A percentile compares a stretch with the other conserved stretches of the same genome.
These are phyloP conservation scores for Varroa destructor DNA, from an alignment of 1,140 invertebrate genomes.

Conservation along the genomic window DNA sequence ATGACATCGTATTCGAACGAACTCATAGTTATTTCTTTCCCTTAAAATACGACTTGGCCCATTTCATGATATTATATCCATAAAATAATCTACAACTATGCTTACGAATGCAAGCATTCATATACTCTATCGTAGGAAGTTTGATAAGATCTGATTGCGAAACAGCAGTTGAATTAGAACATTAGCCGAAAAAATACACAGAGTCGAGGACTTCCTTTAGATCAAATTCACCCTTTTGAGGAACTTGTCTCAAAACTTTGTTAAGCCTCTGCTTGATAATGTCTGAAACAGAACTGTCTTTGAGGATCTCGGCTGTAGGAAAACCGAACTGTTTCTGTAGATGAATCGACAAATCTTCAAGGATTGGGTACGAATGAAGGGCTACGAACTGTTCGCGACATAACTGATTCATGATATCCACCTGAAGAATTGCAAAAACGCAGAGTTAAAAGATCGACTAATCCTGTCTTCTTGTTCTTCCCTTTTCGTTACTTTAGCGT, in stretches of 20 bases:
- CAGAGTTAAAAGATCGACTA: background rate
- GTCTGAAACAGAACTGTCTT: constrained; percentile 31
- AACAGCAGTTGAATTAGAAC: background rate
- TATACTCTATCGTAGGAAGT: too few relatives aligned
- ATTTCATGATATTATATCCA: too few relatives aligned
- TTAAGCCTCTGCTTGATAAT: constrained; percentile 31
- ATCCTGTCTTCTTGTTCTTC: too few relatives aligned
- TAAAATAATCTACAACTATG: too few relatives aligned
- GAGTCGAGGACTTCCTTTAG: constrained; percentile 59
- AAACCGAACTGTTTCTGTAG: constrained; percentile 40
- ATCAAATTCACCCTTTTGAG: constrained; percentile 45
- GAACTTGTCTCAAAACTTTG: constrained; percentile 33
- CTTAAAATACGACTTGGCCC: too few relatives aligned
- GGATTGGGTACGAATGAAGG: constrained; percentile 78
- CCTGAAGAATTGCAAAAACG: background rate
- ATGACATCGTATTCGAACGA: too few relatives aligned
- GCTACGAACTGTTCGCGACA: constrained; percentile 91
- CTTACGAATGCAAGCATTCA: too few relatives aligned
- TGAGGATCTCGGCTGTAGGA: constrained; percentile 27
- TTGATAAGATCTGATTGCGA: too few relatives aligned
- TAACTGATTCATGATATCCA: constrained; percentile 47
- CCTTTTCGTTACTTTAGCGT: too few relatives aligned
- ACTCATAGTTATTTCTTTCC: too few relatives aligned
- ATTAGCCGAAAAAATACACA: constrained; percentile 52
- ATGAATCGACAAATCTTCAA: constrained; percentile 70